These are phyloP conservation scores for Sebastes nivosus DNA, from an alignment of 2,797 vertebrate genomes.

Conservation along the genomic window DNA sequence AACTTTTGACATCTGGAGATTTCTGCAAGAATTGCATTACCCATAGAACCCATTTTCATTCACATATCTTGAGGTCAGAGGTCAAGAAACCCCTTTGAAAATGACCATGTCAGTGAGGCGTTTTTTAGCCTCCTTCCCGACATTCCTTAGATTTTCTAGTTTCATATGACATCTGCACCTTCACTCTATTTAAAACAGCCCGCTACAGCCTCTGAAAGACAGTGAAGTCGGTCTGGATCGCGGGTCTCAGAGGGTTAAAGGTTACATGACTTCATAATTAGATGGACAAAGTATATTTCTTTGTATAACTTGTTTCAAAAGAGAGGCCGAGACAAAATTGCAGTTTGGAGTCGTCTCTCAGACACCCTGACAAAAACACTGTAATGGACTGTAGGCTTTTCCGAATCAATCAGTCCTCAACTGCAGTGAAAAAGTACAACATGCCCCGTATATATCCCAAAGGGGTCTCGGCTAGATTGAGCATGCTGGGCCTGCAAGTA, in stretches of 20 bases:
- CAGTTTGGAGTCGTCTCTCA: not conserved
- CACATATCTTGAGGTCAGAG: too few species aligned
- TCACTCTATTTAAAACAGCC: too few species aligned
- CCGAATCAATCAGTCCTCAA: not conserved
- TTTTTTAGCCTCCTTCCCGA: too few species aligned
- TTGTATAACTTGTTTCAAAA: not conserved
- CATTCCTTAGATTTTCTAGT: too few species aligned
- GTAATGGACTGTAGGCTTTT: not conserved
- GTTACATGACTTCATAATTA: not conserved
- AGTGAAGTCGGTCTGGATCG: too few species aligned
- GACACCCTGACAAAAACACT: not conserved
- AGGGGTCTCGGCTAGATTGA: conserved; percentile 45
- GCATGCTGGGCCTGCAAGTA: conserved; percentile 39
- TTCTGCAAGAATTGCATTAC: too few species aligned
- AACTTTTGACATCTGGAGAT: too few species aligned
- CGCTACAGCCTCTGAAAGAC: too few species aligned
- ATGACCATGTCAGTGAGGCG: too few species aligned
- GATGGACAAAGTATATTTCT: not conserved
- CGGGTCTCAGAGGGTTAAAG: not conserved
- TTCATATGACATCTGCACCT: too few species aligned
- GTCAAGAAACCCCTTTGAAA: too few species aligned
- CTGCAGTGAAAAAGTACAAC: conserved; percentile 6
- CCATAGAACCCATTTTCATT: too few species aligned
- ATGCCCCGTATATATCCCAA: conserved; percentile 24
- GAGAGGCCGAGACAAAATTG: not conserved